Percentiles rank a stretch among this genome's conserved stretches.
These are phyloP conservation scores for Agonopterix alstromeriana DNA, from an alignment of 2,888 invertebrate species.

Conservation along the genomic window DNA sequence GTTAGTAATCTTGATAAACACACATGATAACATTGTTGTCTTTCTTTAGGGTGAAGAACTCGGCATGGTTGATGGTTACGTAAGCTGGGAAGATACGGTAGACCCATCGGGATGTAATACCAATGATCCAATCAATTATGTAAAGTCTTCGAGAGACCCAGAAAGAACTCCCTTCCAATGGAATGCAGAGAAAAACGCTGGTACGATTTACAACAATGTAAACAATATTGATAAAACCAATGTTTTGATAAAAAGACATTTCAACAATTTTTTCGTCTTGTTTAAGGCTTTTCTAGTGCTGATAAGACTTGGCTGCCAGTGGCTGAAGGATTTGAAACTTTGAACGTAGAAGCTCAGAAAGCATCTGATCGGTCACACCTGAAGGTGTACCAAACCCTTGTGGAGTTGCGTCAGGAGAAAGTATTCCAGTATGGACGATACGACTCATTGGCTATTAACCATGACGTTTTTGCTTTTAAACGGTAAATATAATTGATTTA, in stretches of 20 bases:
- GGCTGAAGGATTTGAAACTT: slow-evolving; percentile 73
- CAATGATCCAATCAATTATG: slow-evolving; percentile 79
- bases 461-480: slow-evolving; percentile 73
- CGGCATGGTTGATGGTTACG: slow-evolving; percentile 82
- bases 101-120: slow-evolving; percentile 82
- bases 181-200: slow-evolving; percentile 75
- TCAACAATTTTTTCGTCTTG: neutral
- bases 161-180: slow-evolving; percentile 82
- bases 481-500: slow-evolving; percentile 40
- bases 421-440: slow-evolving; percentile 74
- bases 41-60: slow-evolving; percentile 85
- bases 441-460: slow-evolving; percentile 67
- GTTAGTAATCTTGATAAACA: neutral
- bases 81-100: slow-evolving; percentile 81
- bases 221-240: neutral
- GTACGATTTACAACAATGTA: slow-evolving; percentile 20
- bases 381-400: slow-evolving; percentile 77
- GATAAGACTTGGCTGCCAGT: slow-evolving; percentile 82
- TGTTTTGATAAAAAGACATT: neutral
- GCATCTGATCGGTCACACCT: slow-evolving; percentile 71
- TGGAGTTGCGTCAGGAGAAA: slow-evolving; percentile 68
- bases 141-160: slow-evolving; percentile 78
- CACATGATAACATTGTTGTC: neutral
- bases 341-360: slow-evolving; percentile 77
- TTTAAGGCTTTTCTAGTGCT: slow-evolving; percentile 77